phyloP scores from a whole-genome alignment of 2,113 vertebrate genomes.

The Ochotona princeps region DNA sequence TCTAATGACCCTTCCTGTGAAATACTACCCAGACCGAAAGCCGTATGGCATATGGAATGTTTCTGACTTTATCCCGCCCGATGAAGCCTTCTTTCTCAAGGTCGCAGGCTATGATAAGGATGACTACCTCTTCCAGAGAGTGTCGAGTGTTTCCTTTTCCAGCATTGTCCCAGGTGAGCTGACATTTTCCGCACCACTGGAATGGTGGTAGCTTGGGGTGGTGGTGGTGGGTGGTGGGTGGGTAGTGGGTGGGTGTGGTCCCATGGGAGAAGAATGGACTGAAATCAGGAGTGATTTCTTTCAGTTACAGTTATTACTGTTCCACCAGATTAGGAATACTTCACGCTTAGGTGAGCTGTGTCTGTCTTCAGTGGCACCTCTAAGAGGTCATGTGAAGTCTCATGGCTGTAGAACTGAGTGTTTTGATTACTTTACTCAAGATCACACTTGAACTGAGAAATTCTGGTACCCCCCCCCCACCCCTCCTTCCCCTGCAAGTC shows the following conservation, averaged over 20 bases:
- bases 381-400: neutral
- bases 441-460: neutral
- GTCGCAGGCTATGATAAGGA: slow-evolving; percentile 94
- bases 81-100: slow-evolving; percentile 95
- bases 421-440: neutral
- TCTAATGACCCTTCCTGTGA: slow-evolving; percentile 94
- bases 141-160: slow-evolving; percentile 97
- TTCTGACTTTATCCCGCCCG: slow-evolving; percentile 95
- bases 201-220: neutral
- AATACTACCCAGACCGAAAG: slow-evolving; percentile 91
- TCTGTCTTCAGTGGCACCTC: neutral
- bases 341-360: neutral
- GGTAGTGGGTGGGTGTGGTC: neutral
- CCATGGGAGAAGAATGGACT: neutral
- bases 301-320: neutral
- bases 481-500: neutral
- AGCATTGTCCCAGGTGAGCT: slow-evolving; percentile 93
- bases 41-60: slow-evolving; percentile 96
- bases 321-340: neutral
- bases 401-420: neutral
- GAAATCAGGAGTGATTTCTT: neutral
- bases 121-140: slow-evolving; percentile 94
- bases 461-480: neutral
- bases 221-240: too few relatives aligned
- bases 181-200: neutral